These are phyloP conservation scores for Empidonax traillii DNA, from an alignment of 2,113 vertebrate genomes.

Conservation along the genomic window DNA sequence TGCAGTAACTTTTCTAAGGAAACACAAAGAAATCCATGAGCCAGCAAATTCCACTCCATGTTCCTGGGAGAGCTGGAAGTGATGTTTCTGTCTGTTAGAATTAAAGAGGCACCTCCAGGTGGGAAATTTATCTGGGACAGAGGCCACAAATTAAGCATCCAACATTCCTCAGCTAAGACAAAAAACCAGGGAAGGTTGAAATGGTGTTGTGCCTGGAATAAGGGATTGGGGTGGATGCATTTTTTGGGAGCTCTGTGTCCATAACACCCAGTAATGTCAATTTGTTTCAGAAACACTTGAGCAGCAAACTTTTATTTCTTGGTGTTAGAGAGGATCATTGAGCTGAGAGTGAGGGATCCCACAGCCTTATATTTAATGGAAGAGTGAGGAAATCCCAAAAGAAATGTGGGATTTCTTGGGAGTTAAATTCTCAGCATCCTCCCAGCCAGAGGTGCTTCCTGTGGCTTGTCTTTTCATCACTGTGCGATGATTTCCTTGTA, in stretches of 20 bases:
- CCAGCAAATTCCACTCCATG: neutral
- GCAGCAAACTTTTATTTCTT: neutral
- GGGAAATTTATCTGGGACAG: neutral
- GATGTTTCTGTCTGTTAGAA: neutral
- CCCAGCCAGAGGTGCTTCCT: neutral
- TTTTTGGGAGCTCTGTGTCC: neutral
- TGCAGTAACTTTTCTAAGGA: neutral
- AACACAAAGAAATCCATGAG: neutral
- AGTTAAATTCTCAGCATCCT: neutral
- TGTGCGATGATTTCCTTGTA: neutral
- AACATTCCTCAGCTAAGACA: neutral
- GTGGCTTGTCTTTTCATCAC: neutral
- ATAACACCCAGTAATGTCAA: accelerated
- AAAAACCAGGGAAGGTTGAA: neutral
- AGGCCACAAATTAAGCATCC: neutral
- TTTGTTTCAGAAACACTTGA: neutral
- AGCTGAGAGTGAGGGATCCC: neutral
- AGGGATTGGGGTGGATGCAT: neutral
- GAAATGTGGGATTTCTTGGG: neutral
- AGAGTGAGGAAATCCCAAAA: neutral
- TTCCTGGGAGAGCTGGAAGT: neutral
- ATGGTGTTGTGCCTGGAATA: neutral
- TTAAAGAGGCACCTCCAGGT: neutral
- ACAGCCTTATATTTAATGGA: neutral
- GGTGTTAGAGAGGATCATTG: neutral